These are phyloP conservation scores for Periophthalmodon schlosseri DNA, from an alignment of 2,113 vertebrate genomes.

Conservation along the genomic window DNA sequence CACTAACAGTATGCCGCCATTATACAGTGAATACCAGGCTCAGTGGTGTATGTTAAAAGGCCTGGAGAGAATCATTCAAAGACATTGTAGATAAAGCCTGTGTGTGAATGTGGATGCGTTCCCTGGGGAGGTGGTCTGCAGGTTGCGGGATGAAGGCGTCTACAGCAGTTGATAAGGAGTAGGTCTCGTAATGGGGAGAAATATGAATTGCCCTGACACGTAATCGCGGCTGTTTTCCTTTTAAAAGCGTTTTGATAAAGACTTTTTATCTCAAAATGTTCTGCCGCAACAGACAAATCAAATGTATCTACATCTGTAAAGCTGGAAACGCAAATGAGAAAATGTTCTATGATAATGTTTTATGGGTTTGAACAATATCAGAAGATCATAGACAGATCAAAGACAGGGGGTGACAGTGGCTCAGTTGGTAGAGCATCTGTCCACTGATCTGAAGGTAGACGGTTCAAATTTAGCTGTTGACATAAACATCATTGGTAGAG, in stretches of 20 bases:
- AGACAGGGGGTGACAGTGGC: too few species aligned
- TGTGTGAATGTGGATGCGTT: constrained; percentile 13
- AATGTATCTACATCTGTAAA: background rate
- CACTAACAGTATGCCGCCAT: constrained; percentile 16
- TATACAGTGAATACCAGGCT: constrained; percentile 19
- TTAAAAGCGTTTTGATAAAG: constrained; percentile 47
- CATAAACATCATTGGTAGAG: too few species aligned
- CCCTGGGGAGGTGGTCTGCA: constrained; percentile 16
- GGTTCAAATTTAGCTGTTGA: too few species aligned
- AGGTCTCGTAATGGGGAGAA: constrained; percentile 41
- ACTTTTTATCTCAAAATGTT: constrained; percentile 30
- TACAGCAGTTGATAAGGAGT: constrained; percentile 43
- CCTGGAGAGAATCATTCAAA: constrained; percentile 37
- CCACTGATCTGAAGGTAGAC: too few species aligned
- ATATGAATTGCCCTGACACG: constrained; percentile 31
- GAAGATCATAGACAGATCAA: background rate
- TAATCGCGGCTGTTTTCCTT: constrained; percentile 33
- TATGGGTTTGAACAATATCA: background rate
- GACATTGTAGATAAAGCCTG: constrained; percentile 38
- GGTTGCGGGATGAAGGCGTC: constrained; percentile 42
- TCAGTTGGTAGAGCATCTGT: background rate
- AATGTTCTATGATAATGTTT: background rate
- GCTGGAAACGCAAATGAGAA: background rate
- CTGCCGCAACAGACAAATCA: background rate
- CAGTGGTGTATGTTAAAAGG: constrained; percentile 41